Conservation (phyloP, 2,888 invertebrate genomes). For the Lithophane leautieri region DNA sequence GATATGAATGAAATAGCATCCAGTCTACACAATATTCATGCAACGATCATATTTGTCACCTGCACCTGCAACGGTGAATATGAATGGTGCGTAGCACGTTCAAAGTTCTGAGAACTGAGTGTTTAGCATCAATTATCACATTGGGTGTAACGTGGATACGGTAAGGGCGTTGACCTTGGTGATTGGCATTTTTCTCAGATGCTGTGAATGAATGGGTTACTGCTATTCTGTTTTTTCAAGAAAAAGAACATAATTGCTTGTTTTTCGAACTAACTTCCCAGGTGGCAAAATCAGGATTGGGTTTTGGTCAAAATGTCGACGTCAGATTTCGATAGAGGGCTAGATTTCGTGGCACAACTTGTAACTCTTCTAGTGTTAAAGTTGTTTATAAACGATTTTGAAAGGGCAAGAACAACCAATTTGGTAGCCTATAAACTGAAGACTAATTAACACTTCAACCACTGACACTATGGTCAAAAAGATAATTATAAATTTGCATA, state of each 20-base stretch:
- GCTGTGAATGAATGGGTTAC: background rate
- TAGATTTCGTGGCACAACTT: background rate
- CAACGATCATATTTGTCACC: slow-evolving; percentile 55
- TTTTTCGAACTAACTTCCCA: background rate
- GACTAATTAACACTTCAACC: background rate
- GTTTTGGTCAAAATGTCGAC: background rate
- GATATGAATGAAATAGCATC: slow-evolving; percentile 51
- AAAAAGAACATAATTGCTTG: background rate
- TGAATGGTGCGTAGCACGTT: slow-evolving; percentile 56
- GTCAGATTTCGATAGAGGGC: background rate
- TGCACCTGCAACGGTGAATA: slow-evolving; percentile 48
- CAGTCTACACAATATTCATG: slow-evolving; percentile 24
- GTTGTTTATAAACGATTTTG: background rate
- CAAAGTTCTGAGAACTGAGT: slow-evolving; percentile 46
- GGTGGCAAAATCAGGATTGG: background rate
- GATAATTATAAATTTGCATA: background rate
- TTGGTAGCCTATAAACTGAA: background rate
- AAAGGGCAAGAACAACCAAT: background rate
- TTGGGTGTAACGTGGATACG: slow-evolving; percentile 29
- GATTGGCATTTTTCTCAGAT: slow-evolving; percentile 49
- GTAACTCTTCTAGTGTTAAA: background rate
- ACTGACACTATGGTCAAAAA: background rate
- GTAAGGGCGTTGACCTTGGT: slow-evolving; percentile 53
- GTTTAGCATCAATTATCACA: slow-evolving; percentile 66
- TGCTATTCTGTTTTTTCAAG: background rate